A percentile compares a stretch with the other conserved stretches of the same genome.
Conservation (phyloP, 2,797 vertebrate genomes). For the Muscicapa comitata region DNA sequence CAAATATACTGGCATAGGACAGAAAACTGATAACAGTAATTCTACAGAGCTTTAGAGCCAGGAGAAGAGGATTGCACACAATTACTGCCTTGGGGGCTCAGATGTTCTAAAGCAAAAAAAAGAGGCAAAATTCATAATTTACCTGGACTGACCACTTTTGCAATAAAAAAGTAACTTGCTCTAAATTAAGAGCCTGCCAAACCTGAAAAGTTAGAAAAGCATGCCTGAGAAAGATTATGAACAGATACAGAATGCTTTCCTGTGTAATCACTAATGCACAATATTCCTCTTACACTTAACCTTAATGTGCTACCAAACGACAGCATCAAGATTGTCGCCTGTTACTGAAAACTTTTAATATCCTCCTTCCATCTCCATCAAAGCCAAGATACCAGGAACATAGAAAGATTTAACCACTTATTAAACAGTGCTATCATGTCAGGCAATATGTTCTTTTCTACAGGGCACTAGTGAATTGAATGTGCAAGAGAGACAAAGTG, state of each 20-base stretch:
- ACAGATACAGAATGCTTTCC: background rate
- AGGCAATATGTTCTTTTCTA: slow-evolving; percentile 23
- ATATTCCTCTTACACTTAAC: background rate
- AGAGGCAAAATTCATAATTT: background rate
- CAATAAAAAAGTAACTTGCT: background rate
- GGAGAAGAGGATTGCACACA: background rate
- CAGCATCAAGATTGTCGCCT: background rate
- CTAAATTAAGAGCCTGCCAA: background rate
- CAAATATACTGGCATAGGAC: background rate
- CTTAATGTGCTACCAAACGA: background rate
- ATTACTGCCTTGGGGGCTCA: background rate
- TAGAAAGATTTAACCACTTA: background rate
- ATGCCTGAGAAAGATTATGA: background rate
- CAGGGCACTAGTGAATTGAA: slow-evolving; percentile 27
- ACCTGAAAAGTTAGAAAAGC: background rate
- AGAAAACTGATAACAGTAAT: slow-evolving; percentile 32
- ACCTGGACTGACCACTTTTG: background rate
- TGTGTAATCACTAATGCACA: background rate
- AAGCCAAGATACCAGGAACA: background rate
- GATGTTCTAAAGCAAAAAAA: background rate
- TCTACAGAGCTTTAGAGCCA: background rate
- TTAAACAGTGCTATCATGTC: background rate
- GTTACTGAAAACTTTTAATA: slow-evolving; percentile 44
- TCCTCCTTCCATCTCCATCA: background rate
- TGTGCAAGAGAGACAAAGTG: slow-evolving; percentile 8